Conservation (phyloP, 2,113 vertebrate species). For the Sphaerodactylus townsendi region DNA sequence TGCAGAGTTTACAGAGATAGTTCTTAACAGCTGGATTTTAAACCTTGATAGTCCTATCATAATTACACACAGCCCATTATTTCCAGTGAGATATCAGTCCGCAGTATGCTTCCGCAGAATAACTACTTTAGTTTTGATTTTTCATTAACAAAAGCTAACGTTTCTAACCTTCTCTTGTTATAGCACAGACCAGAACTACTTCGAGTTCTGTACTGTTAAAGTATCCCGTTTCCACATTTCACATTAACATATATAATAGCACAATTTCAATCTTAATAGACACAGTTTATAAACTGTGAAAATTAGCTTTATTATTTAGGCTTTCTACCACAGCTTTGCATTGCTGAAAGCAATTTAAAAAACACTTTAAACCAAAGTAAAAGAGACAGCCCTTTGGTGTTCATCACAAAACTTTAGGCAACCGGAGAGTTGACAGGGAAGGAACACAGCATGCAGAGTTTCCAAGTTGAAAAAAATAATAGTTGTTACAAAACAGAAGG, state of each 20-base stretch:
- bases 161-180: neutral
- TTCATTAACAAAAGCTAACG: neutral
- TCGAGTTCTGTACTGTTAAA: neutral
- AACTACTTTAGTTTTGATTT: neutral
- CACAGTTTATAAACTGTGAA: fast-evolving
- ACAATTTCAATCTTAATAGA: fast-evolving
- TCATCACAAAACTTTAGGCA: neutral
- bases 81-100: neutral
- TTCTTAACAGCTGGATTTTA: neutral
- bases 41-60: no score
- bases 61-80: neutral
- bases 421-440: neutral
- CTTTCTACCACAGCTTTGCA: neutral
- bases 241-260: neutral
- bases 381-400: neutral
- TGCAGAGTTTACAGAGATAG: neutral
- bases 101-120: neutral
- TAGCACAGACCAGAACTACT: neutral
- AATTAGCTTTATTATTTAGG: no score
- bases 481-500: neutral
- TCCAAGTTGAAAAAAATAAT: constrained; percentile 37
- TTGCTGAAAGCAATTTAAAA: neutral
- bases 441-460: neutral
- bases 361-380: constrained; percentile 15
- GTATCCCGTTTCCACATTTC: neutral